These are phyloP conservation scores for Leptopterna dolabrata DNA, from an alignment of 2,888 invertebrate species.

Conservation along the genomic window DNA sequence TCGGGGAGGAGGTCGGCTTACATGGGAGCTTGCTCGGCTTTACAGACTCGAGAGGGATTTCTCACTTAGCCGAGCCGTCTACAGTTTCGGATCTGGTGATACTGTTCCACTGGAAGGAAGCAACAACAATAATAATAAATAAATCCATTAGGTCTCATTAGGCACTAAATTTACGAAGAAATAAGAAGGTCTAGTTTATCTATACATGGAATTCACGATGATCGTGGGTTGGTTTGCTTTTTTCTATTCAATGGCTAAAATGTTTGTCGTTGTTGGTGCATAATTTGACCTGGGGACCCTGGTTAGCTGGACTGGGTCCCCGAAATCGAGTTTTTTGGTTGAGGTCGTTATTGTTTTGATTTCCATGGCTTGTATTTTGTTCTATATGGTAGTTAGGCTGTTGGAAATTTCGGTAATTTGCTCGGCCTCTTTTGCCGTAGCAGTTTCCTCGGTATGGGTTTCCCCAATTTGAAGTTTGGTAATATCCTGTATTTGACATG, in stretches of 20 bases:
- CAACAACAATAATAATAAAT: background rate
- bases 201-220: background rate
- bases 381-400: too few relatives aligned
- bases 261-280: background rate
- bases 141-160: background rate
- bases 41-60: background rate
- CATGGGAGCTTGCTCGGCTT: constrained; percentile 8
- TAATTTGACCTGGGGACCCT: too few relatives aligned
- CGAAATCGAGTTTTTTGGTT: background rate
- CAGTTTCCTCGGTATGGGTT: too few relatives aligned
- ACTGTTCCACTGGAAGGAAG: background rate
- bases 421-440: too few relatives aligned
- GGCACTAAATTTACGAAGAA: background rate
- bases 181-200: background rate
- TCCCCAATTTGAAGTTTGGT: too few relatives aligned
- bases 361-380: too few relatives aligned
- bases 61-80: background rate
- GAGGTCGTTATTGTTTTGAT: too few relatives aligned
- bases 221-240: background rate
- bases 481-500: too few relatives aligned
- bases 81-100: background rate
- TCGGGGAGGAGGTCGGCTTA: background rate
- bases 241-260: background rate
- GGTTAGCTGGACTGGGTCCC: too few relatives aligned
- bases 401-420: too few relatives aligned